Base-by-base conservation (phyloP, 2,797 vertebrate genomes). In the Parauchenoglanis ngamensis region DNA sequence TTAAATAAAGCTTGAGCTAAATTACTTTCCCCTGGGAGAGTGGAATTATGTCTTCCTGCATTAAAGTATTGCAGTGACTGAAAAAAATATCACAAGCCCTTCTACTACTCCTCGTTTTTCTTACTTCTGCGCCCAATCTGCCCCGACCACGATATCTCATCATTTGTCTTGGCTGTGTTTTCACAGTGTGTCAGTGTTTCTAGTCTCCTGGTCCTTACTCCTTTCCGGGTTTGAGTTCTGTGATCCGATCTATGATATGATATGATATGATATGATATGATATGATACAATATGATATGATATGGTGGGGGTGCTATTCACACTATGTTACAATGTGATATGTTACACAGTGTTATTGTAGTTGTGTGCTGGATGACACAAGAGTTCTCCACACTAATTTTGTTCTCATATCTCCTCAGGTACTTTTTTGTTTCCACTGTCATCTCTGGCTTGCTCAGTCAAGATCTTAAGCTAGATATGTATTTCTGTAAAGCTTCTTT, bases 1-100 rank as follows among this genome's bases (percentile, higher is more conserved):
- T 80, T 83, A 87, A 91, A 88, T 88, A 89, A 87, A 85, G 85
- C 85, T 86, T 68, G 78, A 81, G 86, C 82, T 90, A 85, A 89
- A 88, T 86, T 86, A 88, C 87, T 89, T 81, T 89, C 89, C 79
- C 86, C 52, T 61, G 80, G 87, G 86, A 72, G 86, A 59, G 54
- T 17, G 5, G 73, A 86, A 83, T 79, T 87, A 86, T 89, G 84
- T 87, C 82, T 88, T 67, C 83, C 85, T 89, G 89, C 88, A 88
- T 89, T 89, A 90, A 88, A 89, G 88, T 73, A 52, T 52, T 46
- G 78, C 56, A 70, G 84, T 44, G 23, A 83, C 72, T 87, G 63
- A 76, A 72, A 85, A 17, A 68, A 80, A 59, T 13, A 79, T 81
- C 79, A 67, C 56, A 57, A 84, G 35, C 83, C 68, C 54, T 67